These are phyloP conservation scores for Lysandra bellargus DNA, from an alignment of 2,888 invertebrate genomes.

Conservation along the genomic window DNA sequence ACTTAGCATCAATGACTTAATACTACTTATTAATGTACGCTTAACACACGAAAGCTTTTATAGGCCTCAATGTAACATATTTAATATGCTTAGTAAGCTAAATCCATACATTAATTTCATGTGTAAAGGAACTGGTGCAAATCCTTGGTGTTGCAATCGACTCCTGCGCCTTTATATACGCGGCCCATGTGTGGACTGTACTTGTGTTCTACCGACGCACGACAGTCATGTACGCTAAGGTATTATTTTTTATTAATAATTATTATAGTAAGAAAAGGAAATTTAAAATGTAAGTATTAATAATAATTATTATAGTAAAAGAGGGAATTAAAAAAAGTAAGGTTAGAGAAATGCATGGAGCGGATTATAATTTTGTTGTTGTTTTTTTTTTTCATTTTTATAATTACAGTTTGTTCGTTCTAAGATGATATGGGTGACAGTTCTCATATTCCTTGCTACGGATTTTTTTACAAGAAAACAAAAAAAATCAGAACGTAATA, in stretches of 20 bases:
- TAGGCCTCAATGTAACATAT: not conserved
- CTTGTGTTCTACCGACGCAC: slow-evolving; percentile 64
- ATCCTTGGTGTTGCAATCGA: slow-evolving; percentile 67
- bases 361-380: not conserved
- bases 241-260: slow-evolving; percentile 42
- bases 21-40: not conserved
- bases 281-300: not conserved
- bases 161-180: slow-evolving; percentile 57
- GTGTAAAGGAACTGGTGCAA: slow-evolving; percentile 44
- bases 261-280: not conserved
- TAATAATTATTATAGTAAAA: not conserved
- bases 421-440: too few species aligned
- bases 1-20: not conserved
- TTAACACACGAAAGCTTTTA: not conserved
- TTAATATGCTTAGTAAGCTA: slow-evolving; percentile 20
- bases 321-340: not conserved
- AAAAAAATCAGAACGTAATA: too few species aligned
- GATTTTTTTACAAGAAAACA: too few species aligned
- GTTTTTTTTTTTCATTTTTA: not conserved
- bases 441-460: too few species aligned
- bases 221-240: slow-evolving; percentile 72
- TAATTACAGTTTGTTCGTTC: too few species aligned
- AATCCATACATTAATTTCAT: slow-evolving; percentile 21
- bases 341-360: not conserved
- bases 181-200: slow-evolving; percentile 45